These are phyloP conservation scores for Triplophysa dalaica DNA, from an alignment of 2,113 vertebrate genomes.

Conservation along the genomic window DNA sequence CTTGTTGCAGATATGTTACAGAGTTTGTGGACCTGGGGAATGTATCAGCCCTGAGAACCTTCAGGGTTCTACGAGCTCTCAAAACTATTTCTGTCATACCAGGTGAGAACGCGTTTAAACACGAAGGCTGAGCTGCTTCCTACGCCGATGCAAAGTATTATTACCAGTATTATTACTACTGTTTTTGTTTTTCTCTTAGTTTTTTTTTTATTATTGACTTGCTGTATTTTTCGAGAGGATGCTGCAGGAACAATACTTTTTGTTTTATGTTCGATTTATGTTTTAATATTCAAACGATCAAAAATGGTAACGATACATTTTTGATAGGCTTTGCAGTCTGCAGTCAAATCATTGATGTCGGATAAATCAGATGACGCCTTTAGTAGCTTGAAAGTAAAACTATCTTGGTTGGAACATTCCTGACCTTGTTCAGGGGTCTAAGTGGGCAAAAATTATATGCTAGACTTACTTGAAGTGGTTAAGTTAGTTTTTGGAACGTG, in stretches of 20 bases:
- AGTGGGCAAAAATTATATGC: too few relatives aligned
- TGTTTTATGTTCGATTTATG: constrained; percentile 48
- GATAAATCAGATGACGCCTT: not conserved
- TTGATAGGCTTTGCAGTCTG: constrained; percentile 89
- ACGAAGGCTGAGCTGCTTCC: constrained; percentile 77
- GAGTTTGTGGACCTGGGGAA: constrained; percentile 99
- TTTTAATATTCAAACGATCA: constrained; percentile 67
- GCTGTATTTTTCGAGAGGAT: constrained; percentile 53
- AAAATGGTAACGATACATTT: constrained; percentile 74
- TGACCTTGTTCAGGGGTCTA: too few relatives aligned
- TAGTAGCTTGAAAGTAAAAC: not conserved
- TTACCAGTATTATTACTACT: constrained; percentile 54
- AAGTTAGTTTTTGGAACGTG: too few relatives aligned
- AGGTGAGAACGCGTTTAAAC: constrained; percentile 94
- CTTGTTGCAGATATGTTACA: constrained; percentile 99
- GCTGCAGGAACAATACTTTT: constrained; percentile 54
- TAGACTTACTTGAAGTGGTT: too few relatives aligned
- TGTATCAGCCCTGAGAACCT: constrained; percentile 99
- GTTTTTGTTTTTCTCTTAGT: constrained; percentile 41
- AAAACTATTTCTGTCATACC: constrained; percentile 99
- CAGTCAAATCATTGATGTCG: constrained; percentile 35
- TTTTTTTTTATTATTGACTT: constrained; percentile 35
- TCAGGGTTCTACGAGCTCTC: constrained; percentile 99
- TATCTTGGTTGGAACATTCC: too few relatives aligned
- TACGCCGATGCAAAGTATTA: constrained; percentile 53